Base-by-base conservation (phyloP, 2,888 invertebrate genomes). In the Cryptocephalus moraei region DNA sequence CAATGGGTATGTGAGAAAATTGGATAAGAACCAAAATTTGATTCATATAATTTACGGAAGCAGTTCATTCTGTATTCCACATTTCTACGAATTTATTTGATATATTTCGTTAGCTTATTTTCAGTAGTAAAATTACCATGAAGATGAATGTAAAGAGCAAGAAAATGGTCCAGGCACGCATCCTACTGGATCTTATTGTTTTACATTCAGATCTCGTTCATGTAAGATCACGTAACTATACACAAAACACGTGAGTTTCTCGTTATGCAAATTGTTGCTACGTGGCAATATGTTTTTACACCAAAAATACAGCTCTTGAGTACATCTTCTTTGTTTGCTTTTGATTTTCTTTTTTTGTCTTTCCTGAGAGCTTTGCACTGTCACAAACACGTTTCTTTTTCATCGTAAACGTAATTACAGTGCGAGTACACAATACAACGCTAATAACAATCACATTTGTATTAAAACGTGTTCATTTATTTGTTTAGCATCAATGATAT, bases 181-280 rank as follows among this genome's bases (percentile, higher is more conserved):
- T 56, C 49, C 51, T 55, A 54, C 13, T 22, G 49, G 54, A 59
- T 60, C 59, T 57, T 55, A 56, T 59, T 59, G 58, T 61, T 61
- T 56, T 54, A 54, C 55, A 61, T 60, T 59, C 60, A 48, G 45
- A 45, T 34, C 56, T 41, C 58, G 58, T 61, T 49, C 47, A 42
- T 48, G 48, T 53, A 56, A 55, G 57, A 61, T 58, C 60, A 59
- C 61, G 60, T 61, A 58, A 59, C 60, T 60, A 58, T 55, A 59
- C 53, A 60, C 57, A 58, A 53, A 57, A 56, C 61, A 61, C 61
- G 60, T 61, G 54, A 61, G 54, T 54, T 59, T 51, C 55, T 60
- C 61, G 61, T 61, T 61, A 61, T 59, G 60, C 53, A 59, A 58
- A 61, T 58, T 56, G 56, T 59, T 52, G 54, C 48, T 54, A 60